Evolutionary conservation across 2,797 vertebrate genomes (phyloP), one percentile per base, ranked within the genome.

Genomic region (Danio kyathit): DNA sequence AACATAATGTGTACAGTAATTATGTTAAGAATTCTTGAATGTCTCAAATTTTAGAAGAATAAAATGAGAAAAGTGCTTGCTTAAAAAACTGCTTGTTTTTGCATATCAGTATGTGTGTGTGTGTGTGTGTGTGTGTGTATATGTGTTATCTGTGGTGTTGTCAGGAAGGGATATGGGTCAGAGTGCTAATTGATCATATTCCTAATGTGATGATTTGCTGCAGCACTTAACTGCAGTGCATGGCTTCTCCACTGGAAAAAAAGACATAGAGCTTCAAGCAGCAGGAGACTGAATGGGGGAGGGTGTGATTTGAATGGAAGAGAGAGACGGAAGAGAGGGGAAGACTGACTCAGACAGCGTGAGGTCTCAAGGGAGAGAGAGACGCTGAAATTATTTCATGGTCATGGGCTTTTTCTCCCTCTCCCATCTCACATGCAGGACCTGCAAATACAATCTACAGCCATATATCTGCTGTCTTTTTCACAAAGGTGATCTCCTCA

Each of bases 311-410:
- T 67, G 46, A 65, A 71, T 60, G 61, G 83, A 84, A 76, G 86
- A 84, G 46, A 69, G 75, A 17, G 82, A n/a, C 54, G 38, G 60
- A 83, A 78, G 59, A 74, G 76, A 75, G 63, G 63, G 83, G 87
- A 82, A 83, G 91, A 87, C 88, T 88, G 89, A 91, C 90, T 92
- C 91, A 94, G 93, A 93, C 92, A 92, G 92, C 90, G 86, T 94
- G 92, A 90, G 91, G 91, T 93, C 94, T 92, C 93, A 10, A 87
- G 93, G 93, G 93, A 94, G 88, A 82, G 88, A 89, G 87, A 88
- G 89, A 91, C 88, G 89, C 91, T 94, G 93, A 93, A 94, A 94
- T 95, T 92, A 94, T 94, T 94, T 92, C 91, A 90, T 89, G 89
- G 93, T 93, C 93, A 92, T 90, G 91, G 88, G 86, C 88, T 89